These are phyloP conservation scores for Aquila chrysaetos DNA, from an alignment of 2,797 vertebrate species.

Conservation along the genomic window DNA sequence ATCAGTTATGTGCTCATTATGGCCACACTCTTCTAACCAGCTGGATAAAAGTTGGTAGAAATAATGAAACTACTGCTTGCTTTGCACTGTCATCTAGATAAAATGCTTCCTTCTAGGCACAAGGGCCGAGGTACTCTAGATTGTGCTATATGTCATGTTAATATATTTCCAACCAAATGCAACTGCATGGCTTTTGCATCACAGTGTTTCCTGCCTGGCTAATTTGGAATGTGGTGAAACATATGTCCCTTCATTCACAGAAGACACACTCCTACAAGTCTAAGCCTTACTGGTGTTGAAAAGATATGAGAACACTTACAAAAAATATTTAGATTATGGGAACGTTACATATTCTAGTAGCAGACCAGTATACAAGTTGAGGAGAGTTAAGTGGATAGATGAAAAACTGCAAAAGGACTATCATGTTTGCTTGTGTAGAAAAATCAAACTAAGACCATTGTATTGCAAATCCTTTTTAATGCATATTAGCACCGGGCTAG, in stretches of 20 bases:
- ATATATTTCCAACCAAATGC: neutral
- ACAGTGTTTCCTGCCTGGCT: neutral
- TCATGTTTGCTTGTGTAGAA: neutral
- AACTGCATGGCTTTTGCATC: neutral
- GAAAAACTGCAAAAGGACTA: neutral
- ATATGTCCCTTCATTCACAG: neutral
- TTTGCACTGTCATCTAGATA: neutral
- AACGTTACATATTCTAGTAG: neutral
- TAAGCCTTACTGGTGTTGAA: neutral
- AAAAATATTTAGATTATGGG: neutral
- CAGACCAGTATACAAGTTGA: neutral
- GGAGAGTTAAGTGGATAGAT: neutral
- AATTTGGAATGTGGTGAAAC: neutral
- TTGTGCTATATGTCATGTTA: neutral
- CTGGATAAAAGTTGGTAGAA: neutral
- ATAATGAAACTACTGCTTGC: neutral
- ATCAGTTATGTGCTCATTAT: neutral
- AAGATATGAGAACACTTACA: neutral
- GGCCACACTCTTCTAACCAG: no score
- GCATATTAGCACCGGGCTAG: neutral
- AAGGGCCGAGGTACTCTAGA: neutral
- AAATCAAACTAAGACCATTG: neutral
- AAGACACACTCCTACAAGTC: neutral
- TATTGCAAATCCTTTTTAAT: neutral
- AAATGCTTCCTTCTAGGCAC: neutral